Conservation (phyloP, 2,113 vertebrate genomes). For the Oncorhynchus nerka region DNA sequence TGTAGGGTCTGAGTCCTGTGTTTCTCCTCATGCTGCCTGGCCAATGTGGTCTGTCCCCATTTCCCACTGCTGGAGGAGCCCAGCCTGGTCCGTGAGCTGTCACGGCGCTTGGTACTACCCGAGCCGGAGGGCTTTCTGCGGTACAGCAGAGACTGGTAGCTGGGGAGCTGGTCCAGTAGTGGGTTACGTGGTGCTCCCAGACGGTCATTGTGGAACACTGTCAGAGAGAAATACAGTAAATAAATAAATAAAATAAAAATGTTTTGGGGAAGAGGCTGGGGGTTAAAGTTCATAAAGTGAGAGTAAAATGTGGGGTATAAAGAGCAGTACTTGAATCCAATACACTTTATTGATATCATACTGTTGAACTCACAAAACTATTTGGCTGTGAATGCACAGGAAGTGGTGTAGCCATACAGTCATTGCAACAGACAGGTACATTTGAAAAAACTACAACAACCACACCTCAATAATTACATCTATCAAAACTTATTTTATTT, state of each 20-base stretch:
- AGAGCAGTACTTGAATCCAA: too few species aligned
- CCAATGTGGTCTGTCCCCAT: slow-evolving; percentile 33
- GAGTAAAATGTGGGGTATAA: too few species aligned
- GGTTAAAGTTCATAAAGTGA: too few species aligned
- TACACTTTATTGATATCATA: too few species aligned
- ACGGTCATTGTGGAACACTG: slow-evolving; percentile 67
- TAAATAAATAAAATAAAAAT: not conserved
- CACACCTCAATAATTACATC: too few species aligned
- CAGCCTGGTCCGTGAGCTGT: slow-evolving; percentile 32
- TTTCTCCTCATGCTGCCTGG: slow-evolving; percentile 41
- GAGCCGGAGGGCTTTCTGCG: slow-evolving; percentile 61
- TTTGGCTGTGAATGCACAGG: too few species aligned
- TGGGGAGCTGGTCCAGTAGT: slow-evolving; percentile 89
- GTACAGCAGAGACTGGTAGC: slow-evolving; percentile 82
- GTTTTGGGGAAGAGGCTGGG: too few species aligned
- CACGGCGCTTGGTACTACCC: slow-evolving; percentile 42
- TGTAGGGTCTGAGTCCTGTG: slow-evolving; percentile 22
- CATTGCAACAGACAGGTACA: too few species aligned
- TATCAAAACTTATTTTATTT: too few species aligned
- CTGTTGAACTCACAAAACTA: too few species aligned
- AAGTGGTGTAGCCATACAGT: too few species aligned
- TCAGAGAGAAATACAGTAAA: not conserved
- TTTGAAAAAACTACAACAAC: too few species aligned
- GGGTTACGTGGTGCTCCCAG: slow-evolving; percentile 60
- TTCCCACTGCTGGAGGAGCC: slow-evolving; percentile 56